Evolutionary conservation across 2,797 vertebrate species (phyloP), one percentile per base, ranked within the genome.

Genomic region (Echeneis naucrates): DNA sequence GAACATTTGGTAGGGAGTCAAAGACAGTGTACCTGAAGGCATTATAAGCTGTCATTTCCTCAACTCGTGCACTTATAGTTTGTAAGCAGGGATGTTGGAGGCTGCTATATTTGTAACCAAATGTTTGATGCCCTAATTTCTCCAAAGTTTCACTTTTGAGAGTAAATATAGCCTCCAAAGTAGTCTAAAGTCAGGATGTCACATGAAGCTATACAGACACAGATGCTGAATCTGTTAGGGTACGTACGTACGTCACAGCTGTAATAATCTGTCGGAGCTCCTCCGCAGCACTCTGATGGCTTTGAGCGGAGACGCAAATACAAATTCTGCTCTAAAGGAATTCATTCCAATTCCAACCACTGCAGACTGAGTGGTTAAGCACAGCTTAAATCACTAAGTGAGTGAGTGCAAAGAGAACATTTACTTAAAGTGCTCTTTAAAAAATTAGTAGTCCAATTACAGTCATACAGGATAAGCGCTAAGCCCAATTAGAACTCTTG

Each of bases 391-490:
- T 76, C 64, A 76, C 19, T 3, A 32, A 70, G 62, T n/a, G 82
- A 72, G 60, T 77, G 64, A 78, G 68, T 56, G 48, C 60, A 61
- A 58, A 61, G 30, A 55, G 57, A 71, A 32, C 57, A 57, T 75
- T 80, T 51, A 56, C 63, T 67, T 63, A 16, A 61, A 65, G 51
- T 70, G 67, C 21, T 58, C 76, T 79, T 72, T 77, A 61, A 69
- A 50, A 59, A 56, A 80, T 32, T 63, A 60, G 42, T 35, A 8
- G 67, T 75, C 57, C 72, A 84, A 82, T 83, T 78, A 81, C 52
- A 80, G 53, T 64, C 54, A 64, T 56, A 65, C 61, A 69, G 75
- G 51, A 77, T 75, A 40, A 73, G 51, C 83, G 56, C 40, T 33
- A 51, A 51, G 51, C 44, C 50, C 74, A 78, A 78, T 85, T 82